These are phyloP conservation scores for Atrichornis clamosus DNA, from an alignment of 2,113 vertebrate genomes.

Conservation along the genomic window DNA sequence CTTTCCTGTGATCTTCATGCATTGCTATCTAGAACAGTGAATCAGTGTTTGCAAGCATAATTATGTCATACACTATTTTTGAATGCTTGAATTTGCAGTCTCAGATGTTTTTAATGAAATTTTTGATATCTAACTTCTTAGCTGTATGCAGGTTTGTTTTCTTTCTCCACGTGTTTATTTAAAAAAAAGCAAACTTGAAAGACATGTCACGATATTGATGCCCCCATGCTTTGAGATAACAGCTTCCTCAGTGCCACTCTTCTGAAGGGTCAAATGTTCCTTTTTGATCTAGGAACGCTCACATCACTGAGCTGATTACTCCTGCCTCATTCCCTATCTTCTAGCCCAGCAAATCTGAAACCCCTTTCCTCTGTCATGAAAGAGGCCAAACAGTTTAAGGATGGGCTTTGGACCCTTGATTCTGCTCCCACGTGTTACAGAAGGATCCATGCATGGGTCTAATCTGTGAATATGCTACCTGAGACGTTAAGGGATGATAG, in stretches of 20 bases:
- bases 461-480: background rate
- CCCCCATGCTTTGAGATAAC: background rate
- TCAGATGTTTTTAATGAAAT: background rate
- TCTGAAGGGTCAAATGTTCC: background rate
- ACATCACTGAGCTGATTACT: background rate
- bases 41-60: background rate
- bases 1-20: constrained; percentile 7
- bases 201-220: background rate
- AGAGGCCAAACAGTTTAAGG: background rate
- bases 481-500: background rate
- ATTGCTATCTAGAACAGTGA: background rate
- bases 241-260: background rate
- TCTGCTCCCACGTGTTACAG: background rate
- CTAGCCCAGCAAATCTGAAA: background rate
- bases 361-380: background rate
- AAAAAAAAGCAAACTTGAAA: background rate
- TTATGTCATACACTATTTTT: background rate
- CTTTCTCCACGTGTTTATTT: background rate
- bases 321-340: background rate
- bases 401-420: background rate
- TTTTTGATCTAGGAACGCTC: background rate
- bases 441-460: background rate
- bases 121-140: background rate
- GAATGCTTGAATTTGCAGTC: background rate
- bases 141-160: background rate